Conservation (phyloP, 2,113 vertebrate species). For the Platysternon megacephalum region DNA sequence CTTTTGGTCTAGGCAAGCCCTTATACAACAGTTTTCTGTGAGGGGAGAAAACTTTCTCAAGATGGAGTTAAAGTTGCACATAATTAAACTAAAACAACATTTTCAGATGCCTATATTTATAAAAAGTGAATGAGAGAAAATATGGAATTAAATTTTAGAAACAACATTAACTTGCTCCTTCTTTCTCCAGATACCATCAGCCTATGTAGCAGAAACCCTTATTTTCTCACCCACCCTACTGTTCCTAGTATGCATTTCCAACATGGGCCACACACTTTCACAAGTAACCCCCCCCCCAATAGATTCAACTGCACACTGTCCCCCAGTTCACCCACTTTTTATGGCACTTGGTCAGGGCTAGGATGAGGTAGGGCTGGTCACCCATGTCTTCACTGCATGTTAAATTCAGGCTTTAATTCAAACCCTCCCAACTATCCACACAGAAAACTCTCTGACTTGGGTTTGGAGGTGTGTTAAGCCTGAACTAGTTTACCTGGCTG, state of each 20-base stretch:
- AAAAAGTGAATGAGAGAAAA: background rate
- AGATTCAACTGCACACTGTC: background rate
- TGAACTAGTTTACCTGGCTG: background rate
- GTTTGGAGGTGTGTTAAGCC: background rate
- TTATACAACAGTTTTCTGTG: background rate
- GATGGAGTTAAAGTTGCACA: background rate
- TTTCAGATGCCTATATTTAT: background rate
- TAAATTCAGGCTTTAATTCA: background rate
- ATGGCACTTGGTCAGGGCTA: background rate
- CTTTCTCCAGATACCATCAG: background rate
- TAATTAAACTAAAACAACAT: background rate
- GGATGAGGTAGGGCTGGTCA: background rate
- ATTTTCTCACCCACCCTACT: background rate
- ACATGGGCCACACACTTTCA: background rate
- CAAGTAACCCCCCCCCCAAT: background rate
- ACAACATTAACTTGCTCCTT: background rate
- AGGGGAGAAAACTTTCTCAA: background rate
- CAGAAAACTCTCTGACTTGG: background rate
- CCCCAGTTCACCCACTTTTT: background rate
- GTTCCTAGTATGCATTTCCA: background rate
- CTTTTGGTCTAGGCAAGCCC: too few species aligned
- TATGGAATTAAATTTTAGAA: fast-evolving
- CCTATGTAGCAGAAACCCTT: background rate
- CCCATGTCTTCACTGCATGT: background rate
- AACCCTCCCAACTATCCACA: background rate